Evolutionary conservation across 1,140 invertebrate genomes (phyloP).

Genomic region (Monomorium pharaonis): DNA sequence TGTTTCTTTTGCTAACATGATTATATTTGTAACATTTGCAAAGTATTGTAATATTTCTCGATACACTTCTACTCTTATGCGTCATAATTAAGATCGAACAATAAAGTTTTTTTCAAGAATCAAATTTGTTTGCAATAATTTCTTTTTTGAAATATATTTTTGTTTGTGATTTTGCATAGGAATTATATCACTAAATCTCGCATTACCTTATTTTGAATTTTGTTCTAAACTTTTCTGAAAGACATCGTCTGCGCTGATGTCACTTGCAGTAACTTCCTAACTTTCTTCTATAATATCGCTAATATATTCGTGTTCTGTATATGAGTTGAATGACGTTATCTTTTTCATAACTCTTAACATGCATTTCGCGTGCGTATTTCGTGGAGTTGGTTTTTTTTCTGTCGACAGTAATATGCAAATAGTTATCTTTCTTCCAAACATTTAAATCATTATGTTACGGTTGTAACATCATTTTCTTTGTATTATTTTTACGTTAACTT

Average conservation of each 20-base stretch:
- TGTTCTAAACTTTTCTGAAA: background rate
- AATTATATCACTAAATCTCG: background rate
- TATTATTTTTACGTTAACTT: background rate
- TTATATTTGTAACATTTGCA: background rate
- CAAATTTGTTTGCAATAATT: background rate
- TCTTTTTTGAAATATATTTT: background rate
- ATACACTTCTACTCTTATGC: background rate
- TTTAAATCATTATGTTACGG: background rate
- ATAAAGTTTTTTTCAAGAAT: conserved; percentile 7
- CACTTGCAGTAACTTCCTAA: conserved; percentile 4
- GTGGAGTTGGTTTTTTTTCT: background rate
- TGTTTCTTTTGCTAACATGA: background rate
- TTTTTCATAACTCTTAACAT: background rate
- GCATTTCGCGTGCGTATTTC: conserved; percentile 20
- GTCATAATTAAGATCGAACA: background rate
- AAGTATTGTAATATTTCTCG: background rate
- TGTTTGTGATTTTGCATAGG: background rate
- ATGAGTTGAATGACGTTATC: background rate
- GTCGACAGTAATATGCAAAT: background rate
- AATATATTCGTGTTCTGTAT: background rate
- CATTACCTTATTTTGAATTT: conserved; percentile 15
- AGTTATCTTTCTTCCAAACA: background rate
- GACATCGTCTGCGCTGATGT: background rate
- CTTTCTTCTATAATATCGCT: conserved; percentile 1
- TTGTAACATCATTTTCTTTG: background rate